A percentile compares a stretch with the other conserved stretches of the same genome.
These are phyloP conservation scores for Lasioglossum zephyrum DNA, from an alignment of 2,888 invertebrate genomes.

Conservation along the genomic window DNA sequence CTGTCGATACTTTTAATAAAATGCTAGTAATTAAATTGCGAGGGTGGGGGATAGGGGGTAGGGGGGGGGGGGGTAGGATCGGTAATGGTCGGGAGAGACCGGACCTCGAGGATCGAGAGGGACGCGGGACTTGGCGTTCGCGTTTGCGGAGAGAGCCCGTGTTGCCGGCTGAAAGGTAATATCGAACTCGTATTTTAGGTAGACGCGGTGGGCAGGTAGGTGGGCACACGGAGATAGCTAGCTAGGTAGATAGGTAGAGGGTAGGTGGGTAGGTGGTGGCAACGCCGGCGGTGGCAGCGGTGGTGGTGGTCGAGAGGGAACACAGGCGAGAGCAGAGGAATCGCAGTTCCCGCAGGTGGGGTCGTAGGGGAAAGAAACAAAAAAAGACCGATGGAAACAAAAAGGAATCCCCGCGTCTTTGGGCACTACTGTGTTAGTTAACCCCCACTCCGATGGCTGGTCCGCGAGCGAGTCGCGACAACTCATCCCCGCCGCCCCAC, in stretches of 20 bases:
- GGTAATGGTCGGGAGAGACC: constrained; percentile 62
- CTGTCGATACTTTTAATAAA: constrained; percentile 84
- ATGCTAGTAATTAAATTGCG: constrained; percentile 83
- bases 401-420: constrained; percentile 73
- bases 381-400: constrained; percentile 69
- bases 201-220: constrained; percentile 62
- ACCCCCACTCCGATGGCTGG: constrained; percentile 64
- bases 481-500: constrained; percentile 63
- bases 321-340: constrained; percentile 62
- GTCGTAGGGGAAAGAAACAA: constrained; percentile 73
- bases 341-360: constrained; percentile 51
- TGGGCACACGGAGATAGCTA: constrained; percentile 43
- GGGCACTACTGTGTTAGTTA: constrained; percentile 70
- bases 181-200: constrained; percentile 79
- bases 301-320: constrained; percentile 25
- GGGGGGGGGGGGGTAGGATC: constrained; percentile 6
- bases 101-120: constrained; percentile 38
- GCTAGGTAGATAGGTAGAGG: constrained; percentile 6
- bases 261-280: constrained; percentile 8
- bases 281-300: constrained; percentile 14
- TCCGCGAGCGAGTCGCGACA: constrained; percentile 65
- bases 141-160: constrained; percentile 41
- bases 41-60: constrained; percentile 29
- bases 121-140: constrained; percentile 29
- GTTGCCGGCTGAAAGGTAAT: constrained; percentile 74